Base-by-base conservation (phyloP, 1,140 invertebrate species). In the Aphis gossypii region DNA sequence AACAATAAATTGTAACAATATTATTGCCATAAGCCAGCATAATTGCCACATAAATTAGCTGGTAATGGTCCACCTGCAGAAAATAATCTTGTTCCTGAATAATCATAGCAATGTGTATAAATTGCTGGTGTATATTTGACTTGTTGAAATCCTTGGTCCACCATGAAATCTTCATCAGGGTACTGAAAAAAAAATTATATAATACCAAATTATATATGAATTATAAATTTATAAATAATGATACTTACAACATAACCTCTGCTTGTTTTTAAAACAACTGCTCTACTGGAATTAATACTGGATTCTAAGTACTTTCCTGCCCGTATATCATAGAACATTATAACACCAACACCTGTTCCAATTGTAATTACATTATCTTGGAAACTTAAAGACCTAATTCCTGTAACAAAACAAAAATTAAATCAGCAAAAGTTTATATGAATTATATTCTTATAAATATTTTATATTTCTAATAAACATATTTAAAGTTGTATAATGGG, bases 101-200 rank as follows among this genome's bases (percentile, higher is more conserved):
- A 96, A 95, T 99, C 98, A 95, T 99, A 99, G 95, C 98, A 98
- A 95, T 99, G 99, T 2, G 98, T 99, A 95, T 99, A 99, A 95
- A 99, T 98, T 30, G 98, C 98, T 86, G 98, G 98, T 38, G 97
- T 97, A 95, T 98, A 98, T 95, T 98, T 98, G 2, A 97, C 96
- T 94, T 98, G 97, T 95, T 97, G 97, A 94, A 97, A 97, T 76
- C 97, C 97, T 56, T 93, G 93, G 94, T 98, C 97, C 94, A 97
- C 96, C 54, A 95, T 94, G 87, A 95, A 96, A 94, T 98, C 97
- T 95, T 98, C 97, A 94, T 98, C 97, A 1, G 97, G 97, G 95
- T 97, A 98, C 97, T 98, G 95, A 94, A 95, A 95, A 94, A 93
- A 94, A 94, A 23, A 68, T 68, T 51, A n/a, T 76, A 25, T 90